A percentile compares a stretch with the other conserved stretches of the same genome.
phyloP scores from a whole-genome alignment of 2,888 invertebrate genomes.

The Tridacna gigas region DNA sequence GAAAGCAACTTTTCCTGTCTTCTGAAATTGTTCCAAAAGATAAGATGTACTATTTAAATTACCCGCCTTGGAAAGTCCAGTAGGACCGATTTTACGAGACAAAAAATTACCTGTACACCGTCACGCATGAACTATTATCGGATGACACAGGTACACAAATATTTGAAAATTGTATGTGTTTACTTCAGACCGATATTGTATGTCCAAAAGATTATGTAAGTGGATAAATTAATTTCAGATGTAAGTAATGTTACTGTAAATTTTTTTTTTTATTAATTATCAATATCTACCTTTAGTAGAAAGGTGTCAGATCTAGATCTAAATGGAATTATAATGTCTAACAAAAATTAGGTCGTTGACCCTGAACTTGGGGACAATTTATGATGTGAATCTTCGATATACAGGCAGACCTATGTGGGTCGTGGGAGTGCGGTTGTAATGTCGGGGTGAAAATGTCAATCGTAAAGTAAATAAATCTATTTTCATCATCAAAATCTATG shows the following conservation, averaged over 20 bases:
- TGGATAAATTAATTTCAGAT: not conserved
- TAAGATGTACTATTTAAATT: no score
- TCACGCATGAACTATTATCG: constrained; percentile 39
- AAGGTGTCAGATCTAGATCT: not conserved
- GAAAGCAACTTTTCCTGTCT: no score
- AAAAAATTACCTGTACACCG: constrained; percentile 62
- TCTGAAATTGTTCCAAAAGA: no score
- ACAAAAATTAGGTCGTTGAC: constrained; percentile 4
- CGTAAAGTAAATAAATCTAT: no score
- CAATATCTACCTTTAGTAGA: not conserved
- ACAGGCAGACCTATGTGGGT: not conserved
- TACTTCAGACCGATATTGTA: not conserved
- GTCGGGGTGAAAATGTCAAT: no score
- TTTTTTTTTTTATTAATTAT: not conserved
- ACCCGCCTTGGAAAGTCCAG: no score
- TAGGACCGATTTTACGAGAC: not conserved
- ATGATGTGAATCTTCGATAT: not conserved
- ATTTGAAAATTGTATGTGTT: constrained; percentile 57
- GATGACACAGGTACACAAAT: constrained; percentile 64
- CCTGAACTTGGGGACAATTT: not conserved
- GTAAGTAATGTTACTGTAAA: not conserved
- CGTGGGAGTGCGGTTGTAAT: not conserved
- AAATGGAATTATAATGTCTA: not conserved
- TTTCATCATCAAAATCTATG: no score
- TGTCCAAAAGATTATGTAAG: not conserved